These are phyloP conservation scores for Anthopleura xanthogrammica DNA, from an alignment of 92 coral and sea anemone species.

Conservation along the genomic window DNA sequence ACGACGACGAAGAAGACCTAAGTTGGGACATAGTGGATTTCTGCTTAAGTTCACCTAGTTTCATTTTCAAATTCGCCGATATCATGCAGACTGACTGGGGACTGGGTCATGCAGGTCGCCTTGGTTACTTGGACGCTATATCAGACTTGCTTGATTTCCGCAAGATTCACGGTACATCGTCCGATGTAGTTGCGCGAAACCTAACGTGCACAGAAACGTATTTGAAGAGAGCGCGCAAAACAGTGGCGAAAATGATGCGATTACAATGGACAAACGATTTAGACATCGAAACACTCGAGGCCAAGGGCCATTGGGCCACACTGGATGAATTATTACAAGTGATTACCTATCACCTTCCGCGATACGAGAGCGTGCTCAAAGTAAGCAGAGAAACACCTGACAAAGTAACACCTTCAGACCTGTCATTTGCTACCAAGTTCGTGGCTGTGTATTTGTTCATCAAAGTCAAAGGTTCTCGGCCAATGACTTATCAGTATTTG, in stretches of 20 bases:
- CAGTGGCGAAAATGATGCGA: too few species aligned
- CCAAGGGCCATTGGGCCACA: slow-evolving; percentile 63
- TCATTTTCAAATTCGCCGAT: too few species aligned
- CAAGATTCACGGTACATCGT: slow-evolving; percentile 31
- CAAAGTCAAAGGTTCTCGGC: slow-evolving; percentile 25
- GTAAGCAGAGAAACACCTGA: slow-evolving; percentile 19
- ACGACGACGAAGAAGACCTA: slow-evolving; percentile 19
- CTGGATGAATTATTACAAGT: slow-evolving; percentile 42
- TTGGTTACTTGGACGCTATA: too few species aligned
- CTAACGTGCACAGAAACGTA: too few species aligned
- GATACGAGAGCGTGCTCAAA: slow-evolving; percentile 27
- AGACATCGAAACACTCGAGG: too few species aligned
- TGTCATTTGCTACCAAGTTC: slow-evolving; percentile 44
- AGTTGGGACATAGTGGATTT: too few species aligned
- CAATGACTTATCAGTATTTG: too few species aligned
- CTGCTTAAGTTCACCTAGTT: too few species aligned
- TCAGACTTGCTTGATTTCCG: too few species aligned
- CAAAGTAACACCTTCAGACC: slow-evolving; percentile 28
- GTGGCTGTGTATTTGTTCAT: slow-evolving; percentile 41
- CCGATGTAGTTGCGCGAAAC: neutral
- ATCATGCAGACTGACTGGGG: too few species aligned
- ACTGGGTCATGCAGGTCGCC: too few species aligned
- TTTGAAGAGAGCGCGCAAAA: neutral
- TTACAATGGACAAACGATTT: too few species aligned
- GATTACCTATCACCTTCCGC: slow-evolving; percentile 36